Base-by-base conservation (phyloP, 2,888 invertebrate genomes). In the Cerceris rybyensis region DNA sequence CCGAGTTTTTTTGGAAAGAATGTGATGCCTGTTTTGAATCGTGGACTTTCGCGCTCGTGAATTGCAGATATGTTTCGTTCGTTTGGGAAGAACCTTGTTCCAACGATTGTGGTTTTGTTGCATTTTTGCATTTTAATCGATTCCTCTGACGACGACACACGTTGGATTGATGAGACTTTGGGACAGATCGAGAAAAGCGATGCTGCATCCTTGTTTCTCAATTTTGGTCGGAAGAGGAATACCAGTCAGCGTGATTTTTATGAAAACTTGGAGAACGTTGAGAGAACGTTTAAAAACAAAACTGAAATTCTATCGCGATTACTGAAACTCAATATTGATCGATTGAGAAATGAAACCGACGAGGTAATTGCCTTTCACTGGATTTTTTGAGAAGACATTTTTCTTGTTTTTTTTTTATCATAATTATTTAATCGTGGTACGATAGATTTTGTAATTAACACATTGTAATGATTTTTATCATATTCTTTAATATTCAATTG, bases 271-370 rank as follows among this genome's bases (percentile, higher is more conserved):
- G 78, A 86, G 52, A 83, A 79, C 42, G 17, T 52, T 9, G 78
- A 82, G 46, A 76, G 60, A 63, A 50, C 76, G 39, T 64, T 84
- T 6, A 81, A 77, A 42, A 82, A 76, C 50, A 88, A 90, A 59
- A 77, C 89, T 16, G 84, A 87, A 14, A 68, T 84, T 13, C 71
- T 89, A 6, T 87, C 90, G 17, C 82, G 75, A 0, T 74, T 89
- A 39, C 65, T 90, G 2, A 89, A 86, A 68, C 79, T 82, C 55
- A 84, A 89, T 9, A 84, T 90, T 16, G 88, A 90, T 73, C 80
- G 75, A 46, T 68, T 90, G 59, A 84, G 87, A 7, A 85, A 86
- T 43, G 78, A 87, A 16, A 84, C 82, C n/a, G 85, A 89, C 52
- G 84, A 87, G 88, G 90, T 89, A 86, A 28, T 46, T 14, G 16